Evolutionary conservation across 2,113 vertebrate genomes (phyloP), one percentile per base, ranked within the genome.

Genomic region (Pangasianodon gigas): DNA sequence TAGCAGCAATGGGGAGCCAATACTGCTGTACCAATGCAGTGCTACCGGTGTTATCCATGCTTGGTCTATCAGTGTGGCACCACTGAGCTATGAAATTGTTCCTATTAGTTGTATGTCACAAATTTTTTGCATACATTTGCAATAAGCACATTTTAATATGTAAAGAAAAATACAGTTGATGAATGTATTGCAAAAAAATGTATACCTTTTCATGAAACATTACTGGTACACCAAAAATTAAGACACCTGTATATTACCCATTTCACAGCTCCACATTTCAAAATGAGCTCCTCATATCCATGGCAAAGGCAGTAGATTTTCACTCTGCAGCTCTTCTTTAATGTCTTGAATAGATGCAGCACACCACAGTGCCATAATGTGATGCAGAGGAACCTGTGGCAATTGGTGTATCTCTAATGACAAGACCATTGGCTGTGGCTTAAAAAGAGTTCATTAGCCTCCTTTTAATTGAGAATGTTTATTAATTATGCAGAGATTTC

Each of bases 401-500:
- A 95, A 95, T 94, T 93, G 92, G 92, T 77, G 92, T 85, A 85
- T 94, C 93, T 93, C 93, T 94, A 93, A 92, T 92, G 89, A 93
- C 92, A 90, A 92, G 92, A 92, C 89, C 81, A 90, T 87, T 56
- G 65, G 93, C 91, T 89, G 88, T 1, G 84, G 60, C 90, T 91
- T 95, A 95, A 94, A 95, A 93, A 95, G 92, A 92, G 91, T 86
- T 92, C 93, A 95, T 96, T 96, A 95, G 93, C 91, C 65, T 77
- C 87, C 89, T 94, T 94, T 94, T 95, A 95, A 95, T 95, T 94
- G 93, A 91, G 91, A 92, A 91, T 92, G 89, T 91, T 92, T 91
- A 93, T 94, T 96, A 92, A 94, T 94, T 92, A 94, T 93, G 93
- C 92, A 91, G 91, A 32, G 46, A 94, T 92, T 85, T 87, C 79